Base-by-base conservation (phyloP, 1,140 invertebrate genomes). In the Babylonia areolata region DNA sequence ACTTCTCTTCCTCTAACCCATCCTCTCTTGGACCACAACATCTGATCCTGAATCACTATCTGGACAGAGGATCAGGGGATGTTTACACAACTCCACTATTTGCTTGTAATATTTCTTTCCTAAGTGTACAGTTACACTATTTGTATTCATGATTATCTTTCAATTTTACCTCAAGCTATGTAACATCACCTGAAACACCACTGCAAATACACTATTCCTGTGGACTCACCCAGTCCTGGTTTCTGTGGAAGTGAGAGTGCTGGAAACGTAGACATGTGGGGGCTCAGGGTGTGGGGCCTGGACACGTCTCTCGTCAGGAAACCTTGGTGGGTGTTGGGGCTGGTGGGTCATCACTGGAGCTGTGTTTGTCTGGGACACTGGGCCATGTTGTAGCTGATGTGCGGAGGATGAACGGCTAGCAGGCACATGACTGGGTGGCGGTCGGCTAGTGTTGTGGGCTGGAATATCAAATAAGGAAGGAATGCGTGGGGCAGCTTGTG, bases 221-320 rank as follows among this genome's bases (percentile, higher is more conserved):
- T n/a, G n/a, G 46, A 81, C 82, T 46, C 39, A 84, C 82, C 82
- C 51, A 73, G 69, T 33, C 23, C 20, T 31, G 20, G 64, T 84
- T 31, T 35, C n/a, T 20, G 64, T 73, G 40, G 82, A 31, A 15
- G 82, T 75, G 23, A 84, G 82, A 3, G 82, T 84, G 82, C 82
- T 84, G 39, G 82, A 84, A 17, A 84, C 82, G 15, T 84, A 84
- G 20, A 84, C 82, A 2, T 64, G 82, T 31, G 82, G 82, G 64
- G 82, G 64, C 23, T 84, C 33, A 17, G 81, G 58, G 11, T 39
- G 64, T 20, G 82, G 69, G 40, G 82, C 39, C 11, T 69, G 81
- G 33, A 82, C 81, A 2, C 54, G 40, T 42, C 40, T 51, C 11
- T 80, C 42, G 3, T 80, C 40, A 35, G 28, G 78, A 54, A 9